A percentile compares a stretch with the other conserved stretches of the same genome.
Evolutionary conservation across 2,888 invertebrate species (phyloP).

Genomic region (Lamellibrachia satsuma): DNA sequence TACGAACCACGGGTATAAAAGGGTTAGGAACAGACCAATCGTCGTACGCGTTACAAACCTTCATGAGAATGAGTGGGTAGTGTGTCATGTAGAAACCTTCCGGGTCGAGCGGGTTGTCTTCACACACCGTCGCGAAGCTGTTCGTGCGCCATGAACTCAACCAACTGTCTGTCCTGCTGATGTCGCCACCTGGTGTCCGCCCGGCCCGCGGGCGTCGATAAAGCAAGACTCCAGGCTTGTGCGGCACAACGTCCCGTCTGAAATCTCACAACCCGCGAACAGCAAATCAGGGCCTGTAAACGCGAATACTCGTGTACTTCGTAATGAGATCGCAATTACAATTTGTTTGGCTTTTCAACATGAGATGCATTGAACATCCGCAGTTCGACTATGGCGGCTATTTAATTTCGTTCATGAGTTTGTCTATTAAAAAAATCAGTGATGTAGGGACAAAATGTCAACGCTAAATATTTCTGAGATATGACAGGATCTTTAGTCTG

Average conservation of each 20-base stretch:
- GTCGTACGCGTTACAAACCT: neutral
- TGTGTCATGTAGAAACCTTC: conserved; percentile 22
- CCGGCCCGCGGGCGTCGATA: neutral
- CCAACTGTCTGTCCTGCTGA: neutral
- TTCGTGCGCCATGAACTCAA: neutral
- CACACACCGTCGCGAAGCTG: conserved; percentile 13
- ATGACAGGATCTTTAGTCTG: too few species aligned
- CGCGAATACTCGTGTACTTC: neutral
- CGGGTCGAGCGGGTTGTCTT: conserved; percentile 5
- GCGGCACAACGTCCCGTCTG: neutral
- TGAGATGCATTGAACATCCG: too few species aligned
- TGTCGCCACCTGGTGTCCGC: neutral
- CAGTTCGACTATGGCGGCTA: too few species aligned
- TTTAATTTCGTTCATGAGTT: too few species aligned
- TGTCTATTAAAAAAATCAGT: too few species aligned
- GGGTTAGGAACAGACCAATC: neutral
- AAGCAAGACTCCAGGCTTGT: neutral
- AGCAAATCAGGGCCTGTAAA: neutral
- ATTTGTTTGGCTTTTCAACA: too few species aligned
- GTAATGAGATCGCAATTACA: neutral
- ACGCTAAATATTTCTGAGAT: too few species aligned
- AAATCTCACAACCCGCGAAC: neutral
- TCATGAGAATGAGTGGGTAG: conserved; percentile 18
- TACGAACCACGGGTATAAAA: neutral
- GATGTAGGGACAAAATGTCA: too few species aligned